Conservation (phyloP, 2,113 vertebrate genomes). For the Telmatochromis brichardi region DNA sequence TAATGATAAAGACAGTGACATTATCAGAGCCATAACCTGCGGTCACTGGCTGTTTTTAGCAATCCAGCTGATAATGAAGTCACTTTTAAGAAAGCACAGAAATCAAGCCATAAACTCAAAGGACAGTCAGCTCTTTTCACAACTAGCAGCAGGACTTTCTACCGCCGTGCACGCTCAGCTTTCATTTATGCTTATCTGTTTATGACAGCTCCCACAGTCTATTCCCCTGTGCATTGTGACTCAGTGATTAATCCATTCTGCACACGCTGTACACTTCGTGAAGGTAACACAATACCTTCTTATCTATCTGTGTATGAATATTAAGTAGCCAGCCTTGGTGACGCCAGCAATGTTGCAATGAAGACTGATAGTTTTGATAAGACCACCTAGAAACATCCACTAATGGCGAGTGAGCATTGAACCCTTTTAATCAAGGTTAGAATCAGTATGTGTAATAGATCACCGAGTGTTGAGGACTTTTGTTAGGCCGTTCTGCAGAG, state of each 20-base stretch:
- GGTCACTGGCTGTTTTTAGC: not conserved
- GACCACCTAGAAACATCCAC: not conserved
- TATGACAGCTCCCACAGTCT: constrained; percentile 11
- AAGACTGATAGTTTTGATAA: constrained; percentile 31
- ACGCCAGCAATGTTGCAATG: not conserved
- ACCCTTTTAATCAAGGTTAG: constrained; percentile 23
- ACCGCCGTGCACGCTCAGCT: not conserved
- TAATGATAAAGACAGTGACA: constrained; percentile 7
- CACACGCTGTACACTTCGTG: not conserved
- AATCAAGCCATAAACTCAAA: constrained; percentile 6
- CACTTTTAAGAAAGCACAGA: not conserved
- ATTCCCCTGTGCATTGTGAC: constrained; percentile 7
- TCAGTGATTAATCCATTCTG: constrained; percentile 41
- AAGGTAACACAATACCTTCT: constrained; percentile 34
- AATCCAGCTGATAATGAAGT: not conserved
- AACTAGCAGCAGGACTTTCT: not conserved
- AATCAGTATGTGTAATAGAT: not conserved
- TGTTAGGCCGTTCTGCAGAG: not conserved
- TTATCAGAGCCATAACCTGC: constrained; percentile 6
- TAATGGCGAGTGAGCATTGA: not conserved
- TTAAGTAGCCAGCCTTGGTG: constrained; percentile 2
- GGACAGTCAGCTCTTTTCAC: not conserved
- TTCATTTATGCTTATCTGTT: constrained; percentile 27
- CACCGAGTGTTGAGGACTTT: not conserved
- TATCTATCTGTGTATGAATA: constrained; percentile 40